Conservation (phyloP, 92 coral and sea anemone genomes). For the Epizoanthus ramosus region DNA sequence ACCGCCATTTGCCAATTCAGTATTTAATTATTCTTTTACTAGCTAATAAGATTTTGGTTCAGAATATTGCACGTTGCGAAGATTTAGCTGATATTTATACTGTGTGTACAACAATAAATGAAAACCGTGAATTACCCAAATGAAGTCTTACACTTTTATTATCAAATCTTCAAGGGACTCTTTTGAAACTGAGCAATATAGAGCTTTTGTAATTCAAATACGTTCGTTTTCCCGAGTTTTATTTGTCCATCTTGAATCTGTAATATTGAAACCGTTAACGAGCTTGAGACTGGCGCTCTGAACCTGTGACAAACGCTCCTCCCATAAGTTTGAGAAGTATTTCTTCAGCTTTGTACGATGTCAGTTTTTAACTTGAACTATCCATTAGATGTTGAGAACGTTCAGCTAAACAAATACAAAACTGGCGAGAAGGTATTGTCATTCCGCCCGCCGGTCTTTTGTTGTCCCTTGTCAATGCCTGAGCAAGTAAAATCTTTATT, state of each 20-base stretch:
- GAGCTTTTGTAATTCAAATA: too few relatives aligned
- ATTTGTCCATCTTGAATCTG: neutral
- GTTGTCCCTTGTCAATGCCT: neutral
- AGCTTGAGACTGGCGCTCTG: neutral
- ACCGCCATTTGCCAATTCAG: too few relatives aligned
- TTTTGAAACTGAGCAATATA: too few relatives aligned
- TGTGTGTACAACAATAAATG: too few relatives aligned
- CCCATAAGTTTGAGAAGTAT: conserved; percentile 6
- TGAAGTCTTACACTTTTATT: too few relatives aligned
- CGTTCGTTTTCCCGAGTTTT: neutral
- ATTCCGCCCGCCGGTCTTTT: neutral
- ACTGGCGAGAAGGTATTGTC: too few relatives aligned
- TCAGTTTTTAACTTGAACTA: neutral
- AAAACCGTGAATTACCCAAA: too few relatives aligned
- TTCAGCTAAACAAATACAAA: conserved; percentile 1
- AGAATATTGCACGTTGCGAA: too few relatives aligned
- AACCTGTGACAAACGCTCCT: neutral
- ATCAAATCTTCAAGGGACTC: too few relatives aligned
- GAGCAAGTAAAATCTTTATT: neutral
- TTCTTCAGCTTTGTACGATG: conserved; percentile 1
- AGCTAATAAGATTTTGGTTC: too few relatives aligned
- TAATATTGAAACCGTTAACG: neutral
- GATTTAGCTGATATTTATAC: too few relatives aligned
- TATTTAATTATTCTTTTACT: too few relatives aligned
- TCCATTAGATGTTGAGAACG: neutral